Evolutionary conservation across 1,140 invertebrate genomes (phyloP).

Genomic region (Drosophila takahashii): DNA sequence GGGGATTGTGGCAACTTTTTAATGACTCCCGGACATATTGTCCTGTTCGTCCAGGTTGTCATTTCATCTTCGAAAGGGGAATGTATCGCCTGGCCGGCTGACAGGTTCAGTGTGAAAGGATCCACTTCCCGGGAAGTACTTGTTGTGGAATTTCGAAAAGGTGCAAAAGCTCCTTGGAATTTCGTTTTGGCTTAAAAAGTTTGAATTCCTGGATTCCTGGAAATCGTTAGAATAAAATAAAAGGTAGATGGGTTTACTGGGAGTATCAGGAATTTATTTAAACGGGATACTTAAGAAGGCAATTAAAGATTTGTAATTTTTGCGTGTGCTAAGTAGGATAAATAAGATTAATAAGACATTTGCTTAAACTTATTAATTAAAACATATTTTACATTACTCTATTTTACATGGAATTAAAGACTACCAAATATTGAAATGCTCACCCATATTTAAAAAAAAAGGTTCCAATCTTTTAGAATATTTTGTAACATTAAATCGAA

Average conservation of each 20-base stretch:
- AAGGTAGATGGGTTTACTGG: background rate
- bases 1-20: conserved; percentile 43
- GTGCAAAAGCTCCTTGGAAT: background rate
- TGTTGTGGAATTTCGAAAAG: background rate
- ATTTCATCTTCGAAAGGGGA: conserved; percentile 15
- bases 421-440: no score
- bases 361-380: no score
- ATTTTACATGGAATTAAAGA: no score
- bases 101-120: background rate
- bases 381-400: no score
- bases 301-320: background rate
- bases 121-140: conserved; percentile 7
- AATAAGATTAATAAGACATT: no score
- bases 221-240: background rate
- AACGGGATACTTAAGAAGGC: background rate
- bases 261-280: background rate
- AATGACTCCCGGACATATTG: conserved; percentile 48
- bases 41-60: conserved; percentile 25
- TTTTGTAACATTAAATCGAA: no score
- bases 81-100: conserved; percentile 1
- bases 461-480: no score
- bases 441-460: no score
- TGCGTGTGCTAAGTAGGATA: background rate
- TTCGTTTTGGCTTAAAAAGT: background rate
- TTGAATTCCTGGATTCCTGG: background rate